These are phyloP conservation scores for Tinea trinotella DNA, from an alignment of 2,888 invertebrate species.

Conservation along the genomic window DNA sequence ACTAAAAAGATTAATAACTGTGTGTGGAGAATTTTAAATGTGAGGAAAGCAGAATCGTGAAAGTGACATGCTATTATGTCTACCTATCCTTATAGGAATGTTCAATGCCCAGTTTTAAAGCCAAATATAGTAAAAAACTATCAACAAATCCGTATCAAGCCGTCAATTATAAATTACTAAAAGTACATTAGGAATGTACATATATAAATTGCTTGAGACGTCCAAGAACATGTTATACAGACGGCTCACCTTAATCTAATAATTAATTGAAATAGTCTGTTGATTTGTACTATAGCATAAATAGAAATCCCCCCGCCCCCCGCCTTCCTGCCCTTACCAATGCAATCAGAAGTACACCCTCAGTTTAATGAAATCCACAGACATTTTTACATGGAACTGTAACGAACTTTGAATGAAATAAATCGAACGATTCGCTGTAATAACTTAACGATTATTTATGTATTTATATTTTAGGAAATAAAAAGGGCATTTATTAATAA, in stretches of 20 bases:
- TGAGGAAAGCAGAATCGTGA: no score
- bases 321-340: constrained; percentile 29
- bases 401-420: constrained; percentile 33
- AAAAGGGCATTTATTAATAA: no score
- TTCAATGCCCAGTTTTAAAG: no score
- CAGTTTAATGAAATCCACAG: constrained; percentile 70
- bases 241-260: constrained; percentile 70
- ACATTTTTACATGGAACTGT: constrained; percentile 68
- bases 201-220: constrained; percentile 38
- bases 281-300: constrained; percentile 68
- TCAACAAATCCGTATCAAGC: no score
- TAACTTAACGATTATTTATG: not conserved
- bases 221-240: constrained; percentile 52
- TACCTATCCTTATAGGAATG: no score
- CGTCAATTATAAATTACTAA: not conserved
- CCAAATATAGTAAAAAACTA: no score
- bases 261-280: constrained; percentile 69
- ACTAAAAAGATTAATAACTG: no score
- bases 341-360: constrained; percentile 36
- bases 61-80: no score
- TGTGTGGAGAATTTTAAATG: no score
- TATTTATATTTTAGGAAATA: not conserved
- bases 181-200: constrained; percentile 5
- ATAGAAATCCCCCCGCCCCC: constrained; percentile 52
- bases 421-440: constrained; percentile 13